Evolutionary conservation across 2,888 invertebrate species (phyloP), one percentile per base, ranked within the genome.

Genomic region (Scaptomyza tumidula): DNA sequence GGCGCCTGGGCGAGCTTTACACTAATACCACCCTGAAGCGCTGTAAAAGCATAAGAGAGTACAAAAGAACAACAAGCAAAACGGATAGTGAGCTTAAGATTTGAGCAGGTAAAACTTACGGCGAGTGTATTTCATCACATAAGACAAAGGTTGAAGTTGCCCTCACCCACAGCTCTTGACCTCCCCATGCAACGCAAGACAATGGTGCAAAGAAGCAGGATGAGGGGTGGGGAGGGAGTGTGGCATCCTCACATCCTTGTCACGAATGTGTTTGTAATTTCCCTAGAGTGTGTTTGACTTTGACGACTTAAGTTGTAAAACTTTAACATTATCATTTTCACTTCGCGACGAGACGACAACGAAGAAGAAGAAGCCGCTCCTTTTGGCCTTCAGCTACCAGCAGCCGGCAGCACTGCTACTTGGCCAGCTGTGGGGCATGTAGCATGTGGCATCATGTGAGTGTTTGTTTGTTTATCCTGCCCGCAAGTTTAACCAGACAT

Each of bases 251-350:
- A 75, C 71, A 76, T 81, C 77, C 75, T 75, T 83, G 88, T 83
- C 85, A 83, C 80, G 81, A 87, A 89, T 86, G 90, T 85, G 91
- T 90, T 90, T 90, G 90, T 90, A 90, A 90, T 90, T 90, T 90
- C 90, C 90, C 90, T 66, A 88, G 90, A 90, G 90, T 90, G 90
- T 90, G 89, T 90, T 90, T 90, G 91, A 90, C 90, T 90, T 90
- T 90, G 91, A 90, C 90, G 90, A 90, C 91, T 90, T 90, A 90
- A 90, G 90, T 90, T 90, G 90, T 90, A 90, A 90, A 90, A 90
- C 91, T 90, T 90, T 86, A 90, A 90, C 90, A 90, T 90, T 90
- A 90, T 90, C 90, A 90, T 90, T 90, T 89, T 87, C 75, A 79
- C 84, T 75, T 77, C 75, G 60, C 75, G 71, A 19, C 50, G 19